Base-by-base conservation (phyloP, 2,888 invertebrate genomes). In the Drosophila lacicola region DNA sequence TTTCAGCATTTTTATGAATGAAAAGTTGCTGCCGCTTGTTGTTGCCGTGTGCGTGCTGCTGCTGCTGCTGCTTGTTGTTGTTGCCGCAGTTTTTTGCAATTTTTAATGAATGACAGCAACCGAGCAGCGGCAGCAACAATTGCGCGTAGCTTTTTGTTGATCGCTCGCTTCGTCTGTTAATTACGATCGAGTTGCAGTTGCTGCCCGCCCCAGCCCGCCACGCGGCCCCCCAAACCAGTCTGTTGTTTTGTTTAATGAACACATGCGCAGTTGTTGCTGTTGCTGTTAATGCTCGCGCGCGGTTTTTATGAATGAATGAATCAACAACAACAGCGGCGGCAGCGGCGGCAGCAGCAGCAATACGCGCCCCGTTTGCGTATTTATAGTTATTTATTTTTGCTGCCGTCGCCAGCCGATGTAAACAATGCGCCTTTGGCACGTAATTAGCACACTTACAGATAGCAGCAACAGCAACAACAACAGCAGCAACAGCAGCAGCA, bases 351-450 rank as follows among this genome's bases (percentile, higher is more conserved):
- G 6, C 61, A 46, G 39, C 73, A 70, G 42, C 74, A 71, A 71
- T 67, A 75, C 71, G 55, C 65, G 46, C 61, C 55, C 61, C 53
- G 72, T 69, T 64, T 69, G 61, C 70, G 77, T 77, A 77, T 83
- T 82, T 80, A 78, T 85, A 80, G 86, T 82, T 80, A 78, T 76
- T 78, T 79, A 73, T 76, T 78, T 80, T 74, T 74, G 69, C 84
- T 77, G 74, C 57, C 66, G 49, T 56, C 69, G 83, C 76, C 81
- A 80, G 80, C 60, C 64, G 63, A 54, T 80, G 78, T 86, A 86
- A 86, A 83, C 86, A 83, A 83, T 86, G 76, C 78, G 82, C 82
- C 86, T 85, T 78, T 77, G 83, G 81, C 87, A 86, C 83, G 83
- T 83, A 86, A 84, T 84, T 84, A 86, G 83, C 83, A 83, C 83